Evolutionary conservation across 1,140 invertebrate species (phyloP), one percentile per base, ranked within the genome.

Genomic region (Stegodyphus mimosarum): DNA sequence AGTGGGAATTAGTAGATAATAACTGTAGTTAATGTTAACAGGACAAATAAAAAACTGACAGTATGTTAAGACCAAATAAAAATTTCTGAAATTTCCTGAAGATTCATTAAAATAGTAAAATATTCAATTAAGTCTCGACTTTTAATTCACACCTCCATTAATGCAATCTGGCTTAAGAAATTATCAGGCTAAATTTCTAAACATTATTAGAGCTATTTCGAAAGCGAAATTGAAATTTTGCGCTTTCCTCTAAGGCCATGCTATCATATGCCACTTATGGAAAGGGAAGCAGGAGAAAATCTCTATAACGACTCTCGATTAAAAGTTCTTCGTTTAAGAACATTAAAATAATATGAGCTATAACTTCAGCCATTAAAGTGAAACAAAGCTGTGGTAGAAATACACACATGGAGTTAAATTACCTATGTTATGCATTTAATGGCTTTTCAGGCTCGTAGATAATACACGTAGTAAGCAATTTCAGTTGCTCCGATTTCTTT

Each of bases 271-370:
- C 33, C 33, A 33, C 33, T 33, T 33, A 33, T 33, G 33, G 33
- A 3, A 33, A 33, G 33, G 33, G 33, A 33, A 3, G 3, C 1
- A 33, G 33, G 33, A 33, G 33, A 33, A 33, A 33, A 33, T 33
- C 33, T 33, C 33, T 33, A 3, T 33, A 33, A 33, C 51, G 63
- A n/a, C 60, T 18, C 48, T 77, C 64, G 74, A 77, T 77, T 77
- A 77, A 77, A 77, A 77, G 63, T 77, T 63, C 55, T 60, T 66
- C 55, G 74, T 77, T 64, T 48, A 66, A 77, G 51, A 15, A 15
- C 74, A 77, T 77, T 77, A 77, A 77, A 77, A 77, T 77, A 77
- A 77, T 77, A 66, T 77, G 63, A 77, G 74, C 74, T 60, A 66
- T 77, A 53, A 77, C 55, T 64, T 48, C 60, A 10, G 4, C 15